Conservation (phyloP, 2,113 vertebrate species). For the Salvator merianae region DNA sequence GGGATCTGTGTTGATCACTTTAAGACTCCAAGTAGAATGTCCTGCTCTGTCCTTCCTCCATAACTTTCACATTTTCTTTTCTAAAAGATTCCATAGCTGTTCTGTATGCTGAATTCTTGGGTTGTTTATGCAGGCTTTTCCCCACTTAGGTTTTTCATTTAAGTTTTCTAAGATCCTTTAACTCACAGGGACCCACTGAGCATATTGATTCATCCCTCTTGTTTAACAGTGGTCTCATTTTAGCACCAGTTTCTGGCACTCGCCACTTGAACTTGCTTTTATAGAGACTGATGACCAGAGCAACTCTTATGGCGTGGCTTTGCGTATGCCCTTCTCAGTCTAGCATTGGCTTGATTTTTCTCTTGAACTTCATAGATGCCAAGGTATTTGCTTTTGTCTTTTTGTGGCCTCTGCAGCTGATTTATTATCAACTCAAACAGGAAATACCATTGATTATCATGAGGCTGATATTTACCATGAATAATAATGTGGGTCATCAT, state of each 20-base stretch:
- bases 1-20: too few species aligned
- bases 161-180: too few species aligned
- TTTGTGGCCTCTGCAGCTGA: constrained; percentile 30
- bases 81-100: not conserved
- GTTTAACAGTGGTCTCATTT: not conserved
- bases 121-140: not conserved
- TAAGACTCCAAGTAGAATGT: too few species aligned
- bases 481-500: constrained; percentile 21
- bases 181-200: too few species aligned
- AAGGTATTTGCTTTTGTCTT: constrained; percentile 2
- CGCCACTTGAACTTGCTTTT: not conserved
- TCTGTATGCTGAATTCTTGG: not conserved
- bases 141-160: not conserved
- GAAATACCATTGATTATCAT: constrained; percentile 14
- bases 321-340: not conserved
- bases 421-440: constrained; percentile 1
- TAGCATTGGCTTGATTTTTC: not conserved
- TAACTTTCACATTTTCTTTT: not conserved
- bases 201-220: not conserved
- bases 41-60: not conserved
- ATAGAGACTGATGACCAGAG: not conserved
- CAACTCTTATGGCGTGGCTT: not conserved
- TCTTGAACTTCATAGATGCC: constrained; percentile 11
- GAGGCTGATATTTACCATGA: constrained; percentile 22
- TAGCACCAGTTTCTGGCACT: not conserved